Base-by-base conservation (phyloP, 2,888 invertebrate species). In the Lasioglossum villosulum region DNA sequence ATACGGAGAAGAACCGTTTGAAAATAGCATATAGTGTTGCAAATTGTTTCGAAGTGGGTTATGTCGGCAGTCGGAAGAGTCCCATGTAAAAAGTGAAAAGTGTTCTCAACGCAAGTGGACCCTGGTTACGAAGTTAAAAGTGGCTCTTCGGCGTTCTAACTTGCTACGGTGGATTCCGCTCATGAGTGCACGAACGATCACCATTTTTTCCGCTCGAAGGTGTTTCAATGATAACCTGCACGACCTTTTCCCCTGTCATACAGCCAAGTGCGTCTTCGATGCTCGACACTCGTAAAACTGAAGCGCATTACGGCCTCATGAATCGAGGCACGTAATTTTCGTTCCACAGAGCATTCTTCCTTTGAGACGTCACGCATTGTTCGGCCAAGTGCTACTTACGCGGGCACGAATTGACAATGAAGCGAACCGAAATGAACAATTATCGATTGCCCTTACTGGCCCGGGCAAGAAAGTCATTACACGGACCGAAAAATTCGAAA, bases 321-420 rank as follows among this genome's bases (percentile, higher is more conserved):
- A 81, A 80, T 76, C 78, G 73, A 84, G 79, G 85, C 84, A 39
- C 83, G 81, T 78, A 81, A 78, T 86, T 83, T 73, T 82, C 82
- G 78, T 82, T 82, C 83, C 79, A 73, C 73, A 52, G 34, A 45
- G 71, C 75, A 63, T 75, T 77, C 79, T 79, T 78, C 83, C 83
- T 84, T 87, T 75, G 81, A 88, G 78, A 84, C 83, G 75, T 80
- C 80, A 80, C 86, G 86, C 87, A 87, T 87, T 87, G 86, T 87
- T 87, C 83, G 83, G 75, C 52, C 83, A 63, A 87, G 86, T 82
- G 79, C 75, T 78, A 76, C 86, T 87, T 42, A 68, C 73, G 59
- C 16, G 83, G 80, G 78, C 83, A 82, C 83, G 80, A 86, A 75
- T 83, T 83, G 83, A 59, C 80, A 52, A 75, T 68, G 45, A 82